Conservation (phyloP, 1,140 invertebrate genomes). For the Metaphire vulgaris region DNA sequence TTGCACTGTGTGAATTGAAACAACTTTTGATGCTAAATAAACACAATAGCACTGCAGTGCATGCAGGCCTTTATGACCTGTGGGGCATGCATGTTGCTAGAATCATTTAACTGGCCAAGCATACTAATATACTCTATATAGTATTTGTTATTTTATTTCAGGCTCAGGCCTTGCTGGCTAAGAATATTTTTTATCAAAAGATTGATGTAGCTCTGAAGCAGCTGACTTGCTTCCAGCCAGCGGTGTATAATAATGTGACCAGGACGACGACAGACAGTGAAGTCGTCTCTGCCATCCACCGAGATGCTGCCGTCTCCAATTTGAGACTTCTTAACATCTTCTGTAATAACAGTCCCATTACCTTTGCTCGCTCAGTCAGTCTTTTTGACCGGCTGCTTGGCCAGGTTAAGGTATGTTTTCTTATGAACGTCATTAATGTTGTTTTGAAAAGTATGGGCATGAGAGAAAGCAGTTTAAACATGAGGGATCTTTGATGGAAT, state of each 20-base stretch:
- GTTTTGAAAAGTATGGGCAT: too few relatives aligned
- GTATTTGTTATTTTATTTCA: slow-evolving; percentile 1
- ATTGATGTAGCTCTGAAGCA: slow-evolving; percentile 16
- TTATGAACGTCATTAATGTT: too few relatives aligned
- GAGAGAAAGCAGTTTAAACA: too few relatives aligned
- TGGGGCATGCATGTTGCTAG: too few relatives aligned
- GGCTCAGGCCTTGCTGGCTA: slow-evolving; percentile 24
- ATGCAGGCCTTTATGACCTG: too few relatives aligned
- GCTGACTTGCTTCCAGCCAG: slow-evolving; percentile 12
- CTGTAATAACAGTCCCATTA: slow-evolving; percentile 31
- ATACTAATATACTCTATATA: too few relatives aligned
- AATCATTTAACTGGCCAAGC: too few relatives aligned
- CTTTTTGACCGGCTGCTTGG: slow-evolving; percentile 31
- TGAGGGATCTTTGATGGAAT: too few relatives aligned
- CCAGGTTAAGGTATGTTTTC: slow-evolving; percentile 32
- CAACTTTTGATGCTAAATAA: too few relatives aligned
- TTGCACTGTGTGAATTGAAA: too few relatives aligned
- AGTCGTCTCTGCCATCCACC: slow-evolving; percentile 16
- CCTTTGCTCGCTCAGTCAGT: slow-evolving; percentile 29
- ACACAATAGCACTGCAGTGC: too few relatives aligned
- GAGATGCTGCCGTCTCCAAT: slow-evolving; percentile 28
- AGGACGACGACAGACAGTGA: slow-evolving; percentile 16
- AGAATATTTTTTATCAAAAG: slow-evolving; percentile 24
- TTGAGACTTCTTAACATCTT: slow-evolving; percentile 29
- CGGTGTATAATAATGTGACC: slow-evolving; percentile 22